Percentiles rank a stretch among this genome's conserved stretches.
Evolutionary conservation across 2,113 vertebrate genomes (phyloP).

Genomic region (Notarius lentiginosus): DNA sequence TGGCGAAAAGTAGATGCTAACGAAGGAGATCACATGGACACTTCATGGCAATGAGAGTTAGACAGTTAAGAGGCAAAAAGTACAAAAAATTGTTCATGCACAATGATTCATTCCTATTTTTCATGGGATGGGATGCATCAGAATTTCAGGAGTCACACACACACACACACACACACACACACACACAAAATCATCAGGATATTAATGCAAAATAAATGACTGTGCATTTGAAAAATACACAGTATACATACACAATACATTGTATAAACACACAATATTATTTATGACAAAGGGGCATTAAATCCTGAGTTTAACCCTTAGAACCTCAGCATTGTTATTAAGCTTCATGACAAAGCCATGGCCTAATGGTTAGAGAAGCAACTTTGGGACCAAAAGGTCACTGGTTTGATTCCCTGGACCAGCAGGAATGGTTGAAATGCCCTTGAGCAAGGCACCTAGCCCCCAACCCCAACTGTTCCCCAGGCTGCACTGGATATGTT

Average conservation of each 20-base stretch:
- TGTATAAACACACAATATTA: background rate
- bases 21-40: constrained; percentile 28
- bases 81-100: constrained; percentile 41
- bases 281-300: background rate
- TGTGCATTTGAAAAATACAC: background rate
- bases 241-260: too few relatives aligned
- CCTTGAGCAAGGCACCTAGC: too few relatives aligned
- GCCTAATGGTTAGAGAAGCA: too few relatives aligned
- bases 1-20: constrained; percentile 42
- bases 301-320: background rate
- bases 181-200: background rate
- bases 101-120: constrained; percentile 37
- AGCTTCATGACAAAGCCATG: background rate
- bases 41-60: constrained; percentile 42
- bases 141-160: constrained; percentile 10
- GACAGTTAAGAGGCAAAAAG: constrained; percentile 29
- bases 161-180: too few relatives aligned
- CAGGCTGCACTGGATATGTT: too few relatives aligned
- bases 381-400: too few relatives aligned
- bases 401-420: too few relatives aligned
- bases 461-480: too few relatives aligned
- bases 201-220: background rate
- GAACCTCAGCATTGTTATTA: background rate
- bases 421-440: too few relatives aligned
- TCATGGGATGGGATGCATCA: constrained; percentile 36